These are phyloP conservation scores for Macrosoma leucophasiata DNA, from an alignment of 2,888 invertebrate species.

Conservation along the genomic window DNA sequence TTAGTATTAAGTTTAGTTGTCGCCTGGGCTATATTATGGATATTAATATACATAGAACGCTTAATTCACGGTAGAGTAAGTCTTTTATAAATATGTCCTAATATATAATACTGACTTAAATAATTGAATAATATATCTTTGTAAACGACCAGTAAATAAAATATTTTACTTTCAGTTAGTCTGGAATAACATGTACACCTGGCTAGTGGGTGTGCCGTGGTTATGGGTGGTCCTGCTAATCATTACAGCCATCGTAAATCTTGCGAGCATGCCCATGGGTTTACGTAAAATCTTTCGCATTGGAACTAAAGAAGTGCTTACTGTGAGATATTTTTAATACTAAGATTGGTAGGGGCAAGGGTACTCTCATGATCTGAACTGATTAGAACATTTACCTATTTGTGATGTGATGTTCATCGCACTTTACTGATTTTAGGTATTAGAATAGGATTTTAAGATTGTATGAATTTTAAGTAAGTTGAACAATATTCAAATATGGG, in stretches of 20 bases:
- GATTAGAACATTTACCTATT: too few relatives aligned
- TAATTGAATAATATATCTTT: not conserved
- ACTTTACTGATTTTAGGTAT: too few relatives aligned
- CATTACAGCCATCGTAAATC: conserved; percentile 31
- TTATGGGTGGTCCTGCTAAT: conserved; percentile 42
- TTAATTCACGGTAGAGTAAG: conserved; percentile 44
- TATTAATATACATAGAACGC: conserved; percentile 43
- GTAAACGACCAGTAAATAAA: not conserved
- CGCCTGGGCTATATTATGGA: conserved; percentile 50
- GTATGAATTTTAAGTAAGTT: too few relatives aligned
- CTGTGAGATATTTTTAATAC: too few relatives aligned
- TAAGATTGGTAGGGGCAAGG: too few relatives aligned
- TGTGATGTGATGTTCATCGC: too few relatives aligned
- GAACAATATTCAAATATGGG: not conserved
- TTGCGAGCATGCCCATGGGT: conserved; percentile 28
- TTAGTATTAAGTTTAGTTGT: conserved; percentile 35
- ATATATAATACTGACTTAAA: not conserved
- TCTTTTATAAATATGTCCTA: conserved; percentile 12
- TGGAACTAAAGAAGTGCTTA: conserved; percentile 40
- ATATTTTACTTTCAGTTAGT: conserved; percentile 40
- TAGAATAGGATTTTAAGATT: too few relatives aligned
- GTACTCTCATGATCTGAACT: too few relatives aligned
- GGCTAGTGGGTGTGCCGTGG: conserved; percentile 47
- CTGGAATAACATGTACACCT: conserved; percentile 53
- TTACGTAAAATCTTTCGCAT: conserved; percentile 39